Evolutionary conservation across 2,797 vertebrate genomes (phyloP).

Genomic region (Sebastes cheni): DNA sequence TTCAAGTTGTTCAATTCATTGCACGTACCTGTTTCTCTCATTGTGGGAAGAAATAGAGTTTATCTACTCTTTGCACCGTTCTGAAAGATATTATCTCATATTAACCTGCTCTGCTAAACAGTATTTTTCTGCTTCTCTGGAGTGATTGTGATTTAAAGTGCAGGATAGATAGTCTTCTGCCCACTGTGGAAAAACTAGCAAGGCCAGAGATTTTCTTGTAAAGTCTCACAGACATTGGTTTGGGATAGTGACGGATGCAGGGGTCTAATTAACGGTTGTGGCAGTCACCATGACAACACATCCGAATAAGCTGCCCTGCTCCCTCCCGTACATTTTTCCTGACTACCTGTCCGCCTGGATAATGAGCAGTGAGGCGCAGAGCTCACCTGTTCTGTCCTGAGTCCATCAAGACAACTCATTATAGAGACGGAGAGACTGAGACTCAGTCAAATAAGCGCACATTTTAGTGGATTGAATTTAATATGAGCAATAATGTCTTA

Average conservation of each 20-base stretch:
- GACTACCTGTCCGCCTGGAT: constrained; percentile 33
- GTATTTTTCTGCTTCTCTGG: background rate
- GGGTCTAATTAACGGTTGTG: constrained; percentile 53
- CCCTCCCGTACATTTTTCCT: constrained; percentile 16
- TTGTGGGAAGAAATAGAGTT: background rate
- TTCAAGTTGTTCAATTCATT: background rate
- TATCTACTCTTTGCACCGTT: background rate
- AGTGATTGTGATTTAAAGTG: background rate
- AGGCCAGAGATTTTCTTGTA: background rate
- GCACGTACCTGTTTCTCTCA: background rate
- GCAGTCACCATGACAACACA: constrained; percentile 25
- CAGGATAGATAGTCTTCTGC: background rate
- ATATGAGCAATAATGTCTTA: background rate
- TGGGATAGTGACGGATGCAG: constrained; percentile 8
- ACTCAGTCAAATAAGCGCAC: background rate
- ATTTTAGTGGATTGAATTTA: background rate
- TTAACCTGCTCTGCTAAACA: background rate
- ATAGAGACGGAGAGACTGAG: constrained; percentile 2
- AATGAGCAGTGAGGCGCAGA: constrained; percentile 51
- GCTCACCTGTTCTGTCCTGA: constrained; percentile 49
- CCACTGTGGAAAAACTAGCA: background rate
- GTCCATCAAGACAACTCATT: constrained; percentile 45
- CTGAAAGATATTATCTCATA: background rate
- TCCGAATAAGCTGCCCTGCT: constrained; percentile 2
- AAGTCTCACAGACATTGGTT: background rate